Base-by-base conservation (phyloP, 2,888 invertebrate genomes). In the Anorthoa munda region DNA sequence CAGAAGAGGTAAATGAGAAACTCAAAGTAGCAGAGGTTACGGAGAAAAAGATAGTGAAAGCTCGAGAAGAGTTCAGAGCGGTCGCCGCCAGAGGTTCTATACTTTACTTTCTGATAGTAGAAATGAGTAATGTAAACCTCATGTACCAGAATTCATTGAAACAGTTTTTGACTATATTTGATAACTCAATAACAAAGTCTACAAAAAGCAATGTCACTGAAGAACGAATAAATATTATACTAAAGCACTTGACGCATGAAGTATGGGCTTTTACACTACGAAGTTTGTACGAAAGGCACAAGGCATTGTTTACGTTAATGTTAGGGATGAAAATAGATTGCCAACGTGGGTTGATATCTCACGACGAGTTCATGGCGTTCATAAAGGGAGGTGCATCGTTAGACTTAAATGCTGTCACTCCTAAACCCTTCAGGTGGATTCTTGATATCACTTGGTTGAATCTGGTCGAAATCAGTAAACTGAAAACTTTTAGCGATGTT, bases 71-170 rank as follows among this genome's bases (percentile, higher is more conserved):
- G 92, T 99, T 99, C 92, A 97, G 99, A 84, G 98, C 99, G 0
- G 99, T 99, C 1, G 99, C 99, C 4, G 98, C 98, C 0, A 97
- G 99, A 84, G 99, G 99, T 21, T 99, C 99, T 0, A 99, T 99
- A 72, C 95, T 99, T 2, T 99, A 99, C 91, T 99, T 99, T 92
- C 96, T 99, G 56, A 99, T 99, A 78, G 99, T 99, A 0, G 99
- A 99, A 96, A 99, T 99, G 99, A 98, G 98, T 89, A 98, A 99
- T 90, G 99, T 99, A 0, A 99, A 99, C 91, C 97, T 98, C 13
- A 99, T 99, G 99, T 99, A 99, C 91, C 99, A 99, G 93, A 99
- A 99, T 87, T 99, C 99, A 0, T 95, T 99, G 66, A 98, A 98
- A 90, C 99, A 99, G 92, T 99, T 99, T 94, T 95, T 99, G 59